Evolutionary conservation across 2,797 vertebrate genomes (phyloP).

Genomic region (Amblyraja radiata): DNA sequence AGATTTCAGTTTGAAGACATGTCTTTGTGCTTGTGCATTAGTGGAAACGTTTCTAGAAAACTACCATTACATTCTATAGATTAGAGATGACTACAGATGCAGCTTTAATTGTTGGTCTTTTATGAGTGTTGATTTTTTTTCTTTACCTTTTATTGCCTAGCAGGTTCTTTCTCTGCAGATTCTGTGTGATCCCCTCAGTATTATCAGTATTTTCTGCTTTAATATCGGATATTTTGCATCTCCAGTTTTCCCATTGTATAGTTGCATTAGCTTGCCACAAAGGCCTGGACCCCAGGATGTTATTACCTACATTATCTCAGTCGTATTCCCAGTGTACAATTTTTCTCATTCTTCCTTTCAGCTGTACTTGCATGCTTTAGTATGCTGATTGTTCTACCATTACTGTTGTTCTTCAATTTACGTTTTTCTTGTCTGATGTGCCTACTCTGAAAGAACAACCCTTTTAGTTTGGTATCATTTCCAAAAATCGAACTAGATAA

Average conservation of each 20-base stretch:
- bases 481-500: not conserved
- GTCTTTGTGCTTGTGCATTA: too few relatives aligned
- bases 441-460: not conserved
- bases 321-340: not conserved
- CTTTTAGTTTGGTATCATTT: not conserved
- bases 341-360: not conserved
- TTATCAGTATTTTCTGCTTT: too few relatives aligned
- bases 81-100: too few relatives aligned
- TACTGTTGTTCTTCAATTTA: not conserved
- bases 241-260: too few relatives aligned
- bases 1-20: too few relatives aligned
- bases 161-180: too few relatives aligned
- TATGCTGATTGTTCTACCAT: not conserved
- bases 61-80: too few relatives aligned
- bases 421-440: not conserved
- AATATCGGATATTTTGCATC: too few relatives aligned
- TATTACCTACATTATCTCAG: not conserved
- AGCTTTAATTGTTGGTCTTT: not conserved
- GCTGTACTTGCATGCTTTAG: not conserved
- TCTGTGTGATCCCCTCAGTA: too few relatives aligned
- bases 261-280: not conserved
- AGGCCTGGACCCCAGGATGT: not conserved
- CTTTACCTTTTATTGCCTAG: too few relatives aligned
- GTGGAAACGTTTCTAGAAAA: too few relatives aligned
- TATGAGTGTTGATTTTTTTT: not conserved